Evolutionary conservation across 2,888 invertebrate species (phyloP).

Genomic region (Hoplodrina blanda): DNA sequence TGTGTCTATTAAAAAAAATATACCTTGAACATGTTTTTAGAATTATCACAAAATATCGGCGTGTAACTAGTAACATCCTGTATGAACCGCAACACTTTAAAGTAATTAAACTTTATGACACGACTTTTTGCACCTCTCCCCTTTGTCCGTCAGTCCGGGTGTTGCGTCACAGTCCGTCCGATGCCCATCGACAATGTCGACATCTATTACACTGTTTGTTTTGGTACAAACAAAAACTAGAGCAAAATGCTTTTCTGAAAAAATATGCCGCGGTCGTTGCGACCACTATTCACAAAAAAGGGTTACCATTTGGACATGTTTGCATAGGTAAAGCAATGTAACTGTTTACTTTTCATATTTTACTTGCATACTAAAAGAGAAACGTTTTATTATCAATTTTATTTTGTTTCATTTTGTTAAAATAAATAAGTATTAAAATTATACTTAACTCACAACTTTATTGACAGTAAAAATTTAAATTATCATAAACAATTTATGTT

Average conservation of each 20-base stretch:
- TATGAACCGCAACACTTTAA: conserved; percentile 66
- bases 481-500: conserved; percentile 56
- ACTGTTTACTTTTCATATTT: conserved; percentile 52
- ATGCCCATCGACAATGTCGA: conserved; percentile 64
- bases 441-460: conserved; percentile 40
- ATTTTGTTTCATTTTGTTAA: conserved; percentile 41
- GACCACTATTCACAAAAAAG: conserved; percentile 69
- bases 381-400: conserved; percentile 41
- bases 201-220: conserved; percentile 75
- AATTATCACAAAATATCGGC: conserved; percentile 11
- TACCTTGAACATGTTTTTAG: conserved; percentile 1
- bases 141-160: conserved; percentile 67
- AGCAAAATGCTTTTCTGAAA: conserved; percentile 73
- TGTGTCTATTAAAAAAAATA: background rate
- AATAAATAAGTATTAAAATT: conserved; percentile 40
- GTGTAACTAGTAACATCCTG: conserved; percentile 68
- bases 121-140: conserved; percentile 78
- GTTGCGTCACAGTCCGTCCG: conserved; percentile 71
- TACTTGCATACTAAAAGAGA: conserved; percentile 21
- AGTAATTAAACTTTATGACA: conserved; percentile 75
- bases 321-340: conserved; percentile 66
- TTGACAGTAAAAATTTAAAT: conserved; percentile 57
- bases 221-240: conserved; percentile 79
- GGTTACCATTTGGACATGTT: conserved; percentile 70
- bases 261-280: conserved; percentile 62